Conservation (phyloP, 1,140 invertebrate species). For the Dufourea novaeangliae region DNA sequence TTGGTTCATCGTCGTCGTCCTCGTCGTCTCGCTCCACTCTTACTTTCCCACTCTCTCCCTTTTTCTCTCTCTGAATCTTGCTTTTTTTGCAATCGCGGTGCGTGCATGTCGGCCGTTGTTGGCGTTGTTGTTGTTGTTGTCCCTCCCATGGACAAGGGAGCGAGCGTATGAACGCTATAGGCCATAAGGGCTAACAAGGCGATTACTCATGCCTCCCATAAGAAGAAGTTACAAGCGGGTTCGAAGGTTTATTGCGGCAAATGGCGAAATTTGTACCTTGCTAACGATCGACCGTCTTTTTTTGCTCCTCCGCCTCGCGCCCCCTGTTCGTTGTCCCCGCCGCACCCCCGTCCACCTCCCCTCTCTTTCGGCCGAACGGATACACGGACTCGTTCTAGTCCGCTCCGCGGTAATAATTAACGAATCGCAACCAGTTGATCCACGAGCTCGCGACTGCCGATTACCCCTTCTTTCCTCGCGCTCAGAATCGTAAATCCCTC, state of each 20-base stretch:
- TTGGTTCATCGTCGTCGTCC: neutral
- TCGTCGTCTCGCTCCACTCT: conserved; percentile 8
- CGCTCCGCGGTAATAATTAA: conserved; percentile 50
- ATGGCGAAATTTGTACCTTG: conserved; percentile 82
- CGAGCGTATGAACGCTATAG: conserved; percentile 75
- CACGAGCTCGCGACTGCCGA: conserved; percentile 31
- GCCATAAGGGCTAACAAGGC: conserved; percentile 81
- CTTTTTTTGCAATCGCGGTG: conserved; percentile 43
- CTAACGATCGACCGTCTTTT: conserved; percentile 77
- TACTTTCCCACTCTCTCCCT: neutral
- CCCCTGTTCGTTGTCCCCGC: conserved; percentile 1
- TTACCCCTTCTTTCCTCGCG: neutral
- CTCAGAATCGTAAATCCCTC: conserved; percentile 2
- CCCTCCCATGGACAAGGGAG: conserved; percentile 60
- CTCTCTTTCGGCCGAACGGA: neutral
- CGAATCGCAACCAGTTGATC: conserved; percentile 28
- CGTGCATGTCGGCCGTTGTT: conserved; percentile 59
- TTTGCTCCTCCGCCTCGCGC: conserved; percentile 43
- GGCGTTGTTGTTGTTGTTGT: conserved; percentile 55
- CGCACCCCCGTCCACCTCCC: neutral
- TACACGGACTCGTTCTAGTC: conserved; percentile 42
- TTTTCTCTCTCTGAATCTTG: conserved; percentile 44
- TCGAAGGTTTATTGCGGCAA: conserved; percentile 80
- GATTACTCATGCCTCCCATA: conserved; percentile 81
- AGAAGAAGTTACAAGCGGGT: conserved; percentile 80